Evolutionary conservation across 2,113 vertebrate genomes (phyloP).

Genomic region (Australoheros scitulus): DNA sequence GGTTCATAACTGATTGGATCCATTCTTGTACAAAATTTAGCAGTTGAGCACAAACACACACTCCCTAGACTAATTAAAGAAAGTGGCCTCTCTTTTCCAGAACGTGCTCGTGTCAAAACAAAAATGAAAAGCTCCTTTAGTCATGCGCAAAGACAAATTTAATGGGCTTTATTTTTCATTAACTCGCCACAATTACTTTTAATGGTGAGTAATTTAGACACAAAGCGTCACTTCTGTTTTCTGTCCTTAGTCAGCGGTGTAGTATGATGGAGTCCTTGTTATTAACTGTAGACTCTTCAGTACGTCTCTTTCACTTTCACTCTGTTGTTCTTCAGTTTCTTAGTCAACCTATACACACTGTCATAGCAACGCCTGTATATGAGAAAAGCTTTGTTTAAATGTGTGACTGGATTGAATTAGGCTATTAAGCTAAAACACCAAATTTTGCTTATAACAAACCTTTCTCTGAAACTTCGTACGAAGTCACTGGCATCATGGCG

Average conservation of each 20-base stretch:
- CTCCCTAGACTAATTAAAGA: constrained; percentile 31
- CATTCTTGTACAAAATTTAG: constrained; percentile 9
- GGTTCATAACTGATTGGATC: constrained; percentile 32
- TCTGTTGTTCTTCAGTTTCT: not conserved
- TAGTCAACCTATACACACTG: not conserved
- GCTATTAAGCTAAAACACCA: not conserved
- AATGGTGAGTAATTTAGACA: constrained; percentile 18
- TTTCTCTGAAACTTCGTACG: not conserved
- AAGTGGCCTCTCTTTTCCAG: constrained; percentile 28
- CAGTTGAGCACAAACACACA: constrained; percentile 5
- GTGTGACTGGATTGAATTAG: not conserved
- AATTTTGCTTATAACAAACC: not conserved
- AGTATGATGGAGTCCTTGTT: not conserved
- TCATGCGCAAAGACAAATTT: constrained; percentile 14
- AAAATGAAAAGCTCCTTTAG: constrained; percentile 20
- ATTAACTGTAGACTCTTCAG: not conserved
- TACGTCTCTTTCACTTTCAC: not conserved
- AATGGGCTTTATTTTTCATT: constrained; percentile 19
- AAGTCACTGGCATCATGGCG: rapidly evolving
- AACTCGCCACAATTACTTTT: constrained; percentile 18
- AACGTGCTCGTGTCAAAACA: constrained; percentile 14
- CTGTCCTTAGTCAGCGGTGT: not conserved
- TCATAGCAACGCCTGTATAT: not conserved
- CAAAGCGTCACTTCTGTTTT: constrained; percentile 10
- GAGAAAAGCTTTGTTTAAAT: not conserved